Base-by-base conservation (phyloP, 1,140 invertebrate genomes). In the Drosophila aff. region DNA sequence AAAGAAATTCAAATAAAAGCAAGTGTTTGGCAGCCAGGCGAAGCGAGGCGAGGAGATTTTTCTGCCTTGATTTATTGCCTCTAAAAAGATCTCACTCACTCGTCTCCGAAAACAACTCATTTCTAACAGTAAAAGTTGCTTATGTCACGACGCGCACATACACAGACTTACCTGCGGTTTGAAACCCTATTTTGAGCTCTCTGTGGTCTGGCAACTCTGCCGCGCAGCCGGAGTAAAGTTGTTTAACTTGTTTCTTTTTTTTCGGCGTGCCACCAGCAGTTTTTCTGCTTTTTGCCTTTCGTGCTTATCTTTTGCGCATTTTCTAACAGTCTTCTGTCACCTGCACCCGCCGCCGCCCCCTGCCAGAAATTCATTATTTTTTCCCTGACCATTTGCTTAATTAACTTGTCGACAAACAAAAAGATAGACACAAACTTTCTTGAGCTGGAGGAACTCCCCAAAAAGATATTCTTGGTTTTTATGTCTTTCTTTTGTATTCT, bases 71-170 rank as follows among this genome's bases (percentile, higher is more conserved):
- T 65, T 44, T 44, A 65, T 64, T 52, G n/a, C 36, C 40, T 23
- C 11, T 46, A 13, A n/a, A 52, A 8, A 44, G 31, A 57, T 69
- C 44, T 72, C 52, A 81, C 69, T 63, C 67, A 65, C 69, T 62
- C 67, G 62, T 76, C 78, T 81, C 71, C 79, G 73, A 55, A 55
- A 57, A 26, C 53, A 11, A 65, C 87, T 75, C 78, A 89, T 90
- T 89, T 89, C 84, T 89, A 89, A 89, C 84, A 89, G 84, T 89
- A 89, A 89, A 89, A 89, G 84, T 89, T 89, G 85, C 84, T 89
- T 89, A 89, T 89, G 84, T 89, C 84, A 89, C 84, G 85, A 62
- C 79, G 55, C 79, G 55, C 58, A 74, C 64, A 75, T 47, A 64
- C 21, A 79, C 40, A 65, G n/a, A 43, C 28, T 62, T 23, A 65